Base-by-base conservation (phyloP, 2,888 invertebrate genomes). In the Temnothorax unifasciatus region DNA sequence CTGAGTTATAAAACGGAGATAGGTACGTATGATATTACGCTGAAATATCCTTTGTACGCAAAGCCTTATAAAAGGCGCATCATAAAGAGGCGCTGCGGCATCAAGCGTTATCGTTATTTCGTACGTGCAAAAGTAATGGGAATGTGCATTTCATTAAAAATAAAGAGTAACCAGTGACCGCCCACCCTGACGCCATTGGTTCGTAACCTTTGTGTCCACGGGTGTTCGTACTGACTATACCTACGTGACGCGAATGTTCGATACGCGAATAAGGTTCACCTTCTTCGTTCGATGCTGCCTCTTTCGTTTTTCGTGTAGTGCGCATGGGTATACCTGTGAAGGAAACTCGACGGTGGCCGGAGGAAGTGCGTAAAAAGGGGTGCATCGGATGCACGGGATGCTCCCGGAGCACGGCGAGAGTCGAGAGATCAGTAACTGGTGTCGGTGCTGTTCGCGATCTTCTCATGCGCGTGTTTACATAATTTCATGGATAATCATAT, bases 181-280 rank as follows among this genome's bases (percentile, higher is more conserved):
- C 90, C 90, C 90, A 90, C 88, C 85, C 79, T 59, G 85, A 77
- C 88, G 91, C 90, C 87, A 90, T 90, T 90, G 90, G 89, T 86
- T 86, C 91, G 91, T 91, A 90, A 90, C 87, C 85, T 91, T 90
- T 84, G 88, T 87, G 86, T 88, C 88, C 90, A 82, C 63, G 68
- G 83, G 74, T n/a, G 74, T 85, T 85, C 81, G 82, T 84, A 76
- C 85, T 29, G 81, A 82, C 86, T 84, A 82, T 34, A 29, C 29
- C 84, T 81, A 88, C 86, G 91, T 90, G 90, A 87, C 83, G 86
- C 88, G 88, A 90, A 90, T 90, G 90, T 90, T 90, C 90, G 88
- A 90, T 90, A 90, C 90, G 85, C 90, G 90, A 90, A 90, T 90
- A 90, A 90, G 91, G 90, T 86, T 89, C 89, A 90, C 90, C 90